Evolutionary conservation across 30 jellyfish, hydroid and myxozoan genomes (phyloP).

Genomic region (Cassiopea xamachana): DNA sequence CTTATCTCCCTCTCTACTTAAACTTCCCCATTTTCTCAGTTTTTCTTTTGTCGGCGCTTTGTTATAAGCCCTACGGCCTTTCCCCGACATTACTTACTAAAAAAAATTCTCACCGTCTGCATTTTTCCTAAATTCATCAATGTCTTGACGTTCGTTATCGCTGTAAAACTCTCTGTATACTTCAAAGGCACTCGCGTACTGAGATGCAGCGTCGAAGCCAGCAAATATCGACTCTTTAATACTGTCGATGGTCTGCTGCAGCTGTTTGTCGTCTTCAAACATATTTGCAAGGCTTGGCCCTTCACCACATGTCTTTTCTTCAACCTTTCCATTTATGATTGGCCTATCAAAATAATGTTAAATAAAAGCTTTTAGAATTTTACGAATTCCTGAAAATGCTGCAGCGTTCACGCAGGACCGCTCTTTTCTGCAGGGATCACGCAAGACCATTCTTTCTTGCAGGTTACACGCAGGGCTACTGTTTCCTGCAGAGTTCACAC

Average conservation of each 20-base stretch:
- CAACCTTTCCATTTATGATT: conserved; percentile 91
- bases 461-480: no score
- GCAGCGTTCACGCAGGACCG: no score
- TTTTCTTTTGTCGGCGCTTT: no score
- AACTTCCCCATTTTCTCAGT: no score
- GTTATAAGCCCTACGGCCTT: no score
- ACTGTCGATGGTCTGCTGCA: conserved; percentile 74
- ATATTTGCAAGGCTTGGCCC: conserved; percentile 96
- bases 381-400: no score
- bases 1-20: no score
- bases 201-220: conserved; percentile 89
- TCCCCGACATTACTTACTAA: neutral
- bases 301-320: conserved; percentile 92
- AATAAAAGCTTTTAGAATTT: neutral
- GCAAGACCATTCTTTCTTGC: no score
- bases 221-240: conserved; percentile 85
- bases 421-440: no score
- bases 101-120: conserved; percentile 74
- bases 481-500: no score
- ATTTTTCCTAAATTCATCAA: conserved; percentile 64
- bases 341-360: conserved; percentile 67
- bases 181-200: conserved; percentile 83
- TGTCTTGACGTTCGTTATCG: conserved; percentile 85
- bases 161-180: conserved; percentile 80
- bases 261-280: conserved; percentile 90